phyloP scores from a whole-genome alignment of 2,113 vertebrate genomes.

The Hipposideros armiger region DNA sequence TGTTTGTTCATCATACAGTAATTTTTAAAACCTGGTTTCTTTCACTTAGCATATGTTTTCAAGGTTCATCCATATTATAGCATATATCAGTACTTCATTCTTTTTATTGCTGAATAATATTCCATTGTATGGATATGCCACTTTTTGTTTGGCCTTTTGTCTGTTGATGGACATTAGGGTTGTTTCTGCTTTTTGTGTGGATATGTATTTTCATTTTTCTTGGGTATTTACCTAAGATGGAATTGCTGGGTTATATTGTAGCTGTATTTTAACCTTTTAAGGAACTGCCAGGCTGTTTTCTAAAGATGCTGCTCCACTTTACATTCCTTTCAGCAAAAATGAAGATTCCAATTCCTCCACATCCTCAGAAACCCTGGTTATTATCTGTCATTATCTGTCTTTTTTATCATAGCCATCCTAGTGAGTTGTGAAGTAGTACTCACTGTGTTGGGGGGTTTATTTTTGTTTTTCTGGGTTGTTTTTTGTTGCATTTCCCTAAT shows the following conservation, averaged over 20 bases:
- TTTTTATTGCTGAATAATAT: background rate
- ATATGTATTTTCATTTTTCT: background rate
- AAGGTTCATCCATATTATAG: background rate
- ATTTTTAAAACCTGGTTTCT: background rate
- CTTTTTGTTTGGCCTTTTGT: conserved; percentile 7
- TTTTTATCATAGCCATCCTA: background rate
- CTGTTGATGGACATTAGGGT: background rate
- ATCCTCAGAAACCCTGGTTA: background rate
- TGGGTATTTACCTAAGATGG: background rate
- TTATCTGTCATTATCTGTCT: background rate
- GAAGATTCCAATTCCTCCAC: background rate
- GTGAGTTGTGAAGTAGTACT: background rate
- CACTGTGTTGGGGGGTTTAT: background rate
- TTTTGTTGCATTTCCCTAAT: background rate
- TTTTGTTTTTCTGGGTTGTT: background rate
- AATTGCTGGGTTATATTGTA: background rate
- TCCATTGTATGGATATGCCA: background rate
- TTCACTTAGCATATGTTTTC: conserved; percentile 10
- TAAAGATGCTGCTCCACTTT: background rate
- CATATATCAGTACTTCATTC: background rate
- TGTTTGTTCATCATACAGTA: background rate
- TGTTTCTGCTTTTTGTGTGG: background rate
- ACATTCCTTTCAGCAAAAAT: background rate
- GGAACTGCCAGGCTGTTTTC: background rate
- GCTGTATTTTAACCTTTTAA: conserved; percentile 4